Base-by-base conservation (phyloP, 2,888 invertebrate genomes). In the Erebia ligea region DNA sequence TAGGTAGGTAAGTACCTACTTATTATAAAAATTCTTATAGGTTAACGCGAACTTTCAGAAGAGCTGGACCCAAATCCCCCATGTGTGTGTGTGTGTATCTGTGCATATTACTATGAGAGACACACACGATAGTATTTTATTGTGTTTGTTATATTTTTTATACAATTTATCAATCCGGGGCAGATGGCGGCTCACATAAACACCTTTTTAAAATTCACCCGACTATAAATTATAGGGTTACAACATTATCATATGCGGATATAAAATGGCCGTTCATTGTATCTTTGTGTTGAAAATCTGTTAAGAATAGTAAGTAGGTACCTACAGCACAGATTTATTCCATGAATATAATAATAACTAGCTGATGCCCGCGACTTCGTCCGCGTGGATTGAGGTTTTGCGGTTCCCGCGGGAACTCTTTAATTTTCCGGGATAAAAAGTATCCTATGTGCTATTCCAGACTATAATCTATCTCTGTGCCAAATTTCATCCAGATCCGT, bases 121-220 rank as follows among this genome's bases (percentile, higher is more conserved):
- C 80, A 85, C 84, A 83, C 81, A 78, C 71, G n/a, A n/a, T 69
- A 67, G 73, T 68, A 54, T 73, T 77, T 77, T 75, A 79, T 86
- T 84, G 83, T 86, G 81, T 83, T 81, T 79, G 81, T 79, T 81
- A 81, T 78, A 84, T 86, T 91, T 92, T 93, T 92, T 92, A 92
- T 87, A 88, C 86, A 86, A 86, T 92, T 88, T 90, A 91, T 90
- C 91, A 92, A 90, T 89, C 84, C 84, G 83, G 84, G 86, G 87
- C 93, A 93, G 93, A 93, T 93, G 92, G 89, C 83, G 80, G 82
- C 85, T 81, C 90, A 88, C 79, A 89, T 91, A 91, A 88, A 90
- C 89, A 91, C 89, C 88, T 90, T 90, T 89, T 87, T 82, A 87
- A 87, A 90, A 89, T 84, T 84, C 86, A 88, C 84, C 87, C 88